These are phyloP conservation scores for Scaeva pyrastri DNA, from an alignment of 2,888 invertebrate species.

Conservation along the genomic window DNA sequence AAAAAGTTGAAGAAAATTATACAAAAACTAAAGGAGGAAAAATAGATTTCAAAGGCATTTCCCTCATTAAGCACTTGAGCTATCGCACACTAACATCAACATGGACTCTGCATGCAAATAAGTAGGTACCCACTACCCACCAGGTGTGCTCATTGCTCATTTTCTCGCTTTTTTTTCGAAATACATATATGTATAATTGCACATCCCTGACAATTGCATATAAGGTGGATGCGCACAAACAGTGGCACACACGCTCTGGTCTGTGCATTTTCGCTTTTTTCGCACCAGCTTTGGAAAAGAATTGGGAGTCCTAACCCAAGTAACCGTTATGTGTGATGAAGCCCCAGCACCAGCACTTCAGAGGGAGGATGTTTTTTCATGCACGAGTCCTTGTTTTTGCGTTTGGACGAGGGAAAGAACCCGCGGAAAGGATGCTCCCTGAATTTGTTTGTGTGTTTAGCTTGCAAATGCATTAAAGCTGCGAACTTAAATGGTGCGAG, in stretches of 20 bases:
- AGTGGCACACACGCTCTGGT: constrained; percentile 10
- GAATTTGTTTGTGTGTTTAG: constrained; percentile 54
- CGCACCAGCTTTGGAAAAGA: constrained; percentile 33
- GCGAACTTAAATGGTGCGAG: constrained; percentile 27
- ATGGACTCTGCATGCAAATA: constrained; percentile 40
- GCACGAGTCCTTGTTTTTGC: constrained; percentile 19
- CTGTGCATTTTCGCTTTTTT: constrained; percentile 28
- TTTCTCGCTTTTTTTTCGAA: constrained; percentile 45
- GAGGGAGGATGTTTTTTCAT: constrained; percentile 16
- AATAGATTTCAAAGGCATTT: constrained; percentile 73
- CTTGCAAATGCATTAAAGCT: constrained; percentile 67
- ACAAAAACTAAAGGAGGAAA: constrained; percentile 41
- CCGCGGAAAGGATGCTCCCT: constrained; percentile 57
- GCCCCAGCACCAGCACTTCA: constrained; percentile 15
- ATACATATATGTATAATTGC: constrained; percentile 41
- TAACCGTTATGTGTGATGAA: constrained; percentile 57
- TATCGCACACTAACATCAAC: constrained; percentile 49
- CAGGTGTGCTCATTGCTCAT: constrained; percentile 66
- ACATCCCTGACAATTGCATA: constrained; percentile 67
- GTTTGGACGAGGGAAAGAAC: constrained; percentile 25
- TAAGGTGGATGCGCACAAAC: constrained; percentile 60
- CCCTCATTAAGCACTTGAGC: constrained; percentile 75
- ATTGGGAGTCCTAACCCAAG: constrained; percentile 67
- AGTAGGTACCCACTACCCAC: constrained; percentile 23
- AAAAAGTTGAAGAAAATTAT: constrained; percentile 14